A percentile compares a stretch with the other conserved stretches of the same genome.
phyloP scores from a whole-genome alignment of 2,888 invertebrate genomes.

The Disparrhopalites patrizii region DNA sequence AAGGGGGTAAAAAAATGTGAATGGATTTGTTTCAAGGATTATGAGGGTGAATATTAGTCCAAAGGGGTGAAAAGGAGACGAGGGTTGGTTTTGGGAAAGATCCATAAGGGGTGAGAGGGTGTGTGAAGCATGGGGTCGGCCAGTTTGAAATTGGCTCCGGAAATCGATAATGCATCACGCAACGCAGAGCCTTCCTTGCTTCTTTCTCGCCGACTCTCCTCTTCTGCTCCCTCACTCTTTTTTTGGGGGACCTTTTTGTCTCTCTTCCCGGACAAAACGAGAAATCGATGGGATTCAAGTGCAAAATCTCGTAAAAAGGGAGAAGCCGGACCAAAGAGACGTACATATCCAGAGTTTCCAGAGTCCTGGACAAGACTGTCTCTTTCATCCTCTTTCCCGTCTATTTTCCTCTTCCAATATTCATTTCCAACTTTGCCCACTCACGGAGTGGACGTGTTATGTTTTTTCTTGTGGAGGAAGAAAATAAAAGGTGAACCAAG shows the following conservation, averaged over 20 bases:
- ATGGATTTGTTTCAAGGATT: neutral
- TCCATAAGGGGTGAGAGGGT: neutral
- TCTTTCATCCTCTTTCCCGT: neutral
- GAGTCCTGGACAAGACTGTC: too few relatives aligned
- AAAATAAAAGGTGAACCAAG: too few relatives aligned
- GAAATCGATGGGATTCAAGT: constrained; percentile 34
- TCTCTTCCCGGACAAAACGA: too few relatives aligned
- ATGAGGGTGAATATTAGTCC: neutral
- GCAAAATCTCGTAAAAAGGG: constrained; percentile 14
- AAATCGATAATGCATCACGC: constrained; percentile 35
- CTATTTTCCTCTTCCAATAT: neutral
- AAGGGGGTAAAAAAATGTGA: neutral
- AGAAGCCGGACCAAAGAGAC: too few relatives aligned
- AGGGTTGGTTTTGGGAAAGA: neutral
- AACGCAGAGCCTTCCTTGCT: constrained; percentile 28
- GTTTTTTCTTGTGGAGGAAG: too few relatives aligned
- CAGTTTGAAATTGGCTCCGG: constrained; percentile 30
- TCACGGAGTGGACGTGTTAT: too few relatives aligned
- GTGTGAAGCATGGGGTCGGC: constrained; percentile 21
- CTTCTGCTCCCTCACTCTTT: too few relatives aligned
- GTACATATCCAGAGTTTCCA: too few relatives aligned
- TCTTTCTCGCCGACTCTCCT: too few relatives aligned
- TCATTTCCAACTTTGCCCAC: too few relatives aligned
- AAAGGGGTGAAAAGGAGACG: neutral
- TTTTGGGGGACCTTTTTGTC: too few relatives aligned